Percentiles rank a stretch among this genome's conserved stretches.
Conservation (phyloP, 2,888 invertebrate species). For the Meghimatium bilineatum region DNA sequence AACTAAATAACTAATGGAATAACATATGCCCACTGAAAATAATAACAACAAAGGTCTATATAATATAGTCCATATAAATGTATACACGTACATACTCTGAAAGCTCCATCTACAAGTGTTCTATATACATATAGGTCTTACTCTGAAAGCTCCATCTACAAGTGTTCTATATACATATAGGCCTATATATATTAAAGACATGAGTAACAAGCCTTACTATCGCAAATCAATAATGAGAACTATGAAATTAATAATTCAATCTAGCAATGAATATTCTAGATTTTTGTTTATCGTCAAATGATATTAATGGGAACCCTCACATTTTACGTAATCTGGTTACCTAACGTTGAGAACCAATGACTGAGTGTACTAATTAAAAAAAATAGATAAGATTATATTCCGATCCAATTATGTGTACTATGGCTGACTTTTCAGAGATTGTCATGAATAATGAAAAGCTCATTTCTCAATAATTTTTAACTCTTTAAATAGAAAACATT, state of each 20-base stretch:
- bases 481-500: too few relatives aligned
- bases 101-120: too few relatives aligned
- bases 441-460: not conserved
- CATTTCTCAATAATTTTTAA: not conserved
- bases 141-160: too few relatives aligned
- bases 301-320: not conserved
- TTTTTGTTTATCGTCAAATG: not conserved
- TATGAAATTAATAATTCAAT: not conserved
- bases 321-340: not conserved
- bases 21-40: too few relatives aligned
- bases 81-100: too few relatives aligned
- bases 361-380: not conserved
- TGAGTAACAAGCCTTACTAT: not conserved
- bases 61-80: too few relatives aligned
- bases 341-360: not conserved
- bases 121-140: too few relatives aligned
- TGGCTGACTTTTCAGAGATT: not conserved
- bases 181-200: not conserved
- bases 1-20: too few relatives aligned
- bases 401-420: not conserved
- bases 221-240: not conserved
- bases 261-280: not conserved
- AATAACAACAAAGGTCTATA: too few relatives aligned
- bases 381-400: not conserved
- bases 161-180: too few relatives aligned